Base-by-base conservation (phyloP, 2,888 invertebrate species). In the Acrobasis suavella region DNA sequence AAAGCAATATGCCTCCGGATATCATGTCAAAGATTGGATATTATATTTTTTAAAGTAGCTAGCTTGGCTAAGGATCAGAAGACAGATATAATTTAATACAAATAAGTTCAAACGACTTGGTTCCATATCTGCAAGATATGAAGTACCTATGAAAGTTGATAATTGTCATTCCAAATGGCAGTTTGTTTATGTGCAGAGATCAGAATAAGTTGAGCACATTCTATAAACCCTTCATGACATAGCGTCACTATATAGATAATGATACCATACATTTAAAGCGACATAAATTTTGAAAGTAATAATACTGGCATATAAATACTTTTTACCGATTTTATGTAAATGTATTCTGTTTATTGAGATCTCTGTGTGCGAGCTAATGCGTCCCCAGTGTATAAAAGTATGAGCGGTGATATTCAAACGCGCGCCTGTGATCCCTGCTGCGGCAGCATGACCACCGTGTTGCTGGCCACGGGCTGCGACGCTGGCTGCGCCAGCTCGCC, bases 381-480 rank as follows among this genome's bases (percentile, higher is more conserved):
- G 63, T 58, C 46, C 46, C 46, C 46, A 46, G 9, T 39, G 14
- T 56, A 16, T 32, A 7, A 32, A 16, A 5, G 22, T 42, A 14
- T 15, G 22, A 46, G 46, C 46, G 10, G 32, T 65, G 82, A 82
- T 84, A 83, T 84, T 89, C 84, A 91, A 65, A 91, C 90, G 71
- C 82, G 82, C 5, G 86, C 84, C 67, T 85, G 87, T 14, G 73
- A 59, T 62, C 85, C 85, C 5, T 71, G 75, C 65, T 81, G 84
- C 1, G 89, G 85, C 70, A 90, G 67, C 68, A 89, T 80, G 61
- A 90, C 89, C 66, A 90, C 81, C 7, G 89, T 89, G 73, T 84
- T 73, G 59, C 78, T 76, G 62, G 75, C 50, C 38, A 68, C 38
- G 62, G 67, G 56, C 61, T 62, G 52, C 50, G 68, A 62, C 65